phyloP scores from a whole-genome alignment of 2,797 vertebrate genomes.

The Lacerta agilis region DNA sequence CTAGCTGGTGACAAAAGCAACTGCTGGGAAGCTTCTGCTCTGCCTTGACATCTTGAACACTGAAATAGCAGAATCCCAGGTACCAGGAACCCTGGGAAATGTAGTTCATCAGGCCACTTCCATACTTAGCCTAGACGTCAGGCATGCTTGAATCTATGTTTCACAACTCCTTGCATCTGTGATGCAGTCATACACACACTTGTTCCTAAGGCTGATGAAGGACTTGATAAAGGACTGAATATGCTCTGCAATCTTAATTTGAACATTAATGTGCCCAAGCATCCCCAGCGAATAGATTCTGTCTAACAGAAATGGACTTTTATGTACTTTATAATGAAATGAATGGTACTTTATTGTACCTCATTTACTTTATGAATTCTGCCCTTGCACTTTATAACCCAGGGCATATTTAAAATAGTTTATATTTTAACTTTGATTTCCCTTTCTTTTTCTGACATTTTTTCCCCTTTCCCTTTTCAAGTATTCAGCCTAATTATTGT shows the following conservation, averaged over 20 bases:
- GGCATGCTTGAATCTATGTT: neutral
- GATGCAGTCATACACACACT: neutral
- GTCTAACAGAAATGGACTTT: neutral
- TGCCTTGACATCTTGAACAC: too few relatives aligned
- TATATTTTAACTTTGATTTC: constrained; percentile 14
- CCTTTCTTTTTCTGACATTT: neutral
- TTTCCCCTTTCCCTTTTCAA: constrained; percentile 39
- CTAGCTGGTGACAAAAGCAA: too few relatives aligned
- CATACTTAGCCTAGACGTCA: neutral
- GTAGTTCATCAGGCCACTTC: neutral
- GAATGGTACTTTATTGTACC: too few relatives aligned
- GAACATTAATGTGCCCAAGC: neutral
- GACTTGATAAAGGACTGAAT: neutral
- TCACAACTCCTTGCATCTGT: neutral
- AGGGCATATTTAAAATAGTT: neutral
- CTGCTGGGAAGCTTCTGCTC: too few relatives aligned
- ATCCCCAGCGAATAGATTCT: neutral
- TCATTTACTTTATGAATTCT: neutral
- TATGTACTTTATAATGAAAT: neutral
- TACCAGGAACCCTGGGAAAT: neutral
- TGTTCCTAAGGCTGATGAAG: neutral
- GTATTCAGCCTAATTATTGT: neutral
- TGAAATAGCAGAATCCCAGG: too few relatives aligned
- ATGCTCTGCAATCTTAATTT: neutral
- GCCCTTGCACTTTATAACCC: neutral